Base-by-base conservation (phyloP, 2,888 invertebrate genomes). In the Cylindroiulus punctatus region DNA sequence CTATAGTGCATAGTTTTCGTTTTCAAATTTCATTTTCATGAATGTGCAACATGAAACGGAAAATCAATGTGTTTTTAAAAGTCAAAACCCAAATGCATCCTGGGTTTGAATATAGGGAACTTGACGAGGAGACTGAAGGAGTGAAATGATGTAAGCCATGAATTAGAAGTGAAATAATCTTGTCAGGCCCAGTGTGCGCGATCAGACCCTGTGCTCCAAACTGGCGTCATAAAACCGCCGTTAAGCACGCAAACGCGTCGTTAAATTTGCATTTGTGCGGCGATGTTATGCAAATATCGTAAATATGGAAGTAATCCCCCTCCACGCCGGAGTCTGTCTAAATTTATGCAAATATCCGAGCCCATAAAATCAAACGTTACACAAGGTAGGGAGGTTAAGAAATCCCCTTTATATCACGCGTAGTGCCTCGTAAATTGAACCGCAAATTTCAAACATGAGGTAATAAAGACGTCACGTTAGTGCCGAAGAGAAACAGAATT, bases 211-310 rank as follows among this genome's bases (percentile, higher is more conserved):
- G 22, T 14, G 76, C 30, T 26, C 1, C 76, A 76, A 76, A 76
- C 76, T 76, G 22, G 26, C 30, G 76, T 76, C 76, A 30, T 76
- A 76, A 76, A 76, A 76, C 76, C 76, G 76, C 30, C 76, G 76
- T 76, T 76, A 76, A 30, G 76, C 76, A 76, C 76, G 76, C 76
- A 76, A 76, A 76, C 76, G 76, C 76, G 76, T 76, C 76, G 76
- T 76, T 76, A 76, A 76, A 76, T 76, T 76, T 76, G 76, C 76
- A 76, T 76, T 76, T 76, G 76, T 76, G 76, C 76, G 76, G 30
- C 76, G 76, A 76, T 76, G 76, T 76, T 76, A 76, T 76, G 76
- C 76, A 76, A 76, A 76, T 76, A 76, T 76, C 76, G 76, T 76
- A 76, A 76, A 76, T 76, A 76, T 76, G 76, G 30, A 76, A 76